Evolutionary conservation across 1,140 invertebrate species (phyloP), one percentile per base, ranked within the genome.

Genomic region (Agrilus planipennis): DNA sequence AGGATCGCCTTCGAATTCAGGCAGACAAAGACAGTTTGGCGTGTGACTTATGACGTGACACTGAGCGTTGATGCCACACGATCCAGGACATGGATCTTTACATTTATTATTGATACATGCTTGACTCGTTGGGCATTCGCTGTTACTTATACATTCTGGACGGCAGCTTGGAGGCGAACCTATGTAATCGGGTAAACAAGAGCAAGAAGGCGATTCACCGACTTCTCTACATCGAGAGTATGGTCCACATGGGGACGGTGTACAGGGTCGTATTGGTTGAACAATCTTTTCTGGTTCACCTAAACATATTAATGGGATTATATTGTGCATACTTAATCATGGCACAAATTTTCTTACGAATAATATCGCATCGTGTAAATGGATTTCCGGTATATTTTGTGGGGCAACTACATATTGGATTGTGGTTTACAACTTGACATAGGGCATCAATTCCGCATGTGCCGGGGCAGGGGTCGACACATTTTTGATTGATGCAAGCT

Each of bases 151-250:
- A 61, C 83, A 87, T 60, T 85, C 81, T 28, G 82, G 82, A 55
- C 75, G 70, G 58, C 83, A 86, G 46, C 77, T 70, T 48, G 71
- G 68, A 63, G 85, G 84, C 52, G 79, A 72, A 4, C 85, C 84
- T 43, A 76, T 63, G 45, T 76, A 86, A 44, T 78, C 73, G 4
- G 71, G 64, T 23, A 78, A 61, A 58, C 85, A 89, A 15, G 73
- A 72, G 55, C 84, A 78, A 0, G 66, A 67, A 6, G 71, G 68
- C 16, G 57, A 52, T 28, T 64, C 63, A 27, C 65, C 64, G 14
- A 61, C 41, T 5, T 69, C 61, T 47, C 64, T 66, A 42, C 74
- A 76, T 38, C 65, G 50, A 11, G 68, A 57, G 42, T 71, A 68
- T 2, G 69, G 57, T 19, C 71, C 71, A 47, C 72, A 74, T 25